phyloP scores from a whole-genome alignment of 2,113 vertebrate species.

The Sigmodon hispidus region DNA sequence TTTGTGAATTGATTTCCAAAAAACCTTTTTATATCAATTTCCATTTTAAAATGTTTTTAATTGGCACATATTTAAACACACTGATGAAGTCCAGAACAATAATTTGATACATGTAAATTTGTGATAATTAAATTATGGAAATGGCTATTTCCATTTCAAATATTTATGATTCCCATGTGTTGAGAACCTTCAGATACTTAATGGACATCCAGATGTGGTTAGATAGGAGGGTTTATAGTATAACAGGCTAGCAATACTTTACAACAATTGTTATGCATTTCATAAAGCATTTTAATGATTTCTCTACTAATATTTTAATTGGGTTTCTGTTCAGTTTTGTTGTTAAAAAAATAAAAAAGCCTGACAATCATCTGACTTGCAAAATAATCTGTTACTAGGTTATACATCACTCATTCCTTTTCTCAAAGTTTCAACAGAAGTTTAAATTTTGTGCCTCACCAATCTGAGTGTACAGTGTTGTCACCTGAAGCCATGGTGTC shows the following conservation, averaged over 20 bases:
- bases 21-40: background rate
- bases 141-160: background rate
- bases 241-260: background rate
- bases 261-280: background rate
- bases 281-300: conserved; percentile 22
- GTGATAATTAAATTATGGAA: background rate
- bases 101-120: background rate
- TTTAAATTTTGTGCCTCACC: background rate
- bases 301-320: conserved; percentile 50
- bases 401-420: background rate
- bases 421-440: conserved; percentile 7
- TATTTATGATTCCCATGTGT: background rate
- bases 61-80: background rate
- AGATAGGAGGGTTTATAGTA: background rate
- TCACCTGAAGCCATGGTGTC: background rate
- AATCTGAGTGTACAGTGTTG: background rate
- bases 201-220: background rate
- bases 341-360: background rate
- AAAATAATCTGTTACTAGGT: conserved; percentile 49
- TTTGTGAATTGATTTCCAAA: background rate
- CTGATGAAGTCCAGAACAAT: background rate
- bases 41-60: background rate
- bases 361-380: conserved; percentile 27
- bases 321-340: conserved; percentile 20
- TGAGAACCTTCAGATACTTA: background rate